Base-by-base conservation (phyloP, 2,113 vertebrate species). In the Mus pahari region DNA sequence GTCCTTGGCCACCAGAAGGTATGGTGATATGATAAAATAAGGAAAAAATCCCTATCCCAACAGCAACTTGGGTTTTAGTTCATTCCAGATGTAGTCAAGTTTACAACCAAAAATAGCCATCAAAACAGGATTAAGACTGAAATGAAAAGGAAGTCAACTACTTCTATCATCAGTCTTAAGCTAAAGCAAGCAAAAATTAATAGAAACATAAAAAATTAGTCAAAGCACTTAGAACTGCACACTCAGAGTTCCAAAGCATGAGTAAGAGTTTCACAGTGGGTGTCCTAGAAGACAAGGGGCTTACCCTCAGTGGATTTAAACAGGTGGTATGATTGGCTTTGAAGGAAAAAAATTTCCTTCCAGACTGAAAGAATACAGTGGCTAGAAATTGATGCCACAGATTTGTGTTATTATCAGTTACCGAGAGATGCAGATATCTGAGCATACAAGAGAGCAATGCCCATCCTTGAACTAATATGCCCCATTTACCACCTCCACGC, bases 291-390 rank as follows among this genome's bases (percentile, higher is more conserved):
- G 75, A 94, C 31, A 73, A 45, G 92, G 58, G 53, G 33, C 33
- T n/a, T 95, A 28, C 64, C 86, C 42, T 92, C n/a, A 4, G 26
- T 66, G 60, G 13, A 3, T 92, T 78, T 71, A 50, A 89, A 75
- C 66, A 94, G 77, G 82, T 92, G 70, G 73, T 68, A 86, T 39
- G 48, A 70, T 86, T 92, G 88, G 77, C 91, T 96, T 91, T 53
- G 42, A 64, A n/a, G 58, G 39, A 22, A 55, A 31, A 31, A 73
- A 45, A 70, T 58, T 88, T 84, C 31, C 58, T 86, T 36, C 48
- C 86, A 16, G 28, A 45, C 58, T 96, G n/a, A 88, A 94, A 74
- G 64, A 86, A 88, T 16, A 66, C 75, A 62, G 9, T 77, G 73
- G 58, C 48, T 64, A 9, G 58, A 17, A 58, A 58, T 58, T 58